Evolutionary conservation across 2,888 invertebrate species (phyloP).

Genomic region (Geotrupes spiniger): DNA sequence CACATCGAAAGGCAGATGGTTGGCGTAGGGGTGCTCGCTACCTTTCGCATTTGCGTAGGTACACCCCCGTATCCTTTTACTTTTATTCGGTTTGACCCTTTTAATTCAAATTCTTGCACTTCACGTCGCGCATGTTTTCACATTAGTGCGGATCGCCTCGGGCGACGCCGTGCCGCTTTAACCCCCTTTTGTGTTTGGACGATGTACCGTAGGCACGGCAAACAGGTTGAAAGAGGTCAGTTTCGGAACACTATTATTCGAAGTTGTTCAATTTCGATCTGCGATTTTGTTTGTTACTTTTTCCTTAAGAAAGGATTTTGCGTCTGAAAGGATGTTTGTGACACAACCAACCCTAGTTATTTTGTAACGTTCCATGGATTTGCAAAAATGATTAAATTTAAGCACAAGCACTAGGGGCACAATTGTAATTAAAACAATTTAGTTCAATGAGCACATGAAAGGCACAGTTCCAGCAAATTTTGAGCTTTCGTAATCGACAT

Average conservation of each 20-base stretch:
- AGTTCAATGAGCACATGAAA: too few species aligned
- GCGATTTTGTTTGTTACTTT: constrained; percentile 20
- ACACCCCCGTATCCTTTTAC: constrained; percentile 13
- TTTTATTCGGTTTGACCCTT: constrained; percentile 14
- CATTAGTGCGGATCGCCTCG: too few species aligned
- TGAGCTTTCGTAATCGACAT: too few species aligned
- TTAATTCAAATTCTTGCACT: constrained; percentile 14
- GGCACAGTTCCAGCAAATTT: too few species aligned
- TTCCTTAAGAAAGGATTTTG: constrained; percentile 15
- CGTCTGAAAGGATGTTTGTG: too few species aligned
- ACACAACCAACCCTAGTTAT: too few species aligned
- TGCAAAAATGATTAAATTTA: too few species aligned
- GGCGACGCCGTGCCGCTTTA: constrained; percentile 31
- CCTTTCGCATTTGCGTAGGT: constrained; percentile 25
- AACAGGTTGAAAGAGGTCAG: constrained; percentile 17
- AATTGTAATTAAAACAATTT: too few species aligned
- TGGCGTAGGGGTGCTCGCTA: constrained; percentile 43
- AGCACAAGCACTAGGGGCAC: too few species aligned
- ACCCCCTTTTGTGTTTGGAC: neutral
- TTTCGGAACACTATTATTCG: constrained; percentile 4
- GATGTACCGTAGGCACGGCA: neutral
- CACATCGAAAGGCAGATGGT: constrained; percentile 50
- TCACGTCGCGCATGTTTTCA: constrained; percentile 27
- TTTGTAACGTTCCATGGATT: too few species aligned
- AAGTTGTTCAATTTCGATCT: constrained; percentile 1